A percentile compares a stretch with the other conserved stretches of the same genome.
phyloP scores from a whole-genome alignment of 2,888 invertebrate species.

The Sclerodermus sp. region DNA sequence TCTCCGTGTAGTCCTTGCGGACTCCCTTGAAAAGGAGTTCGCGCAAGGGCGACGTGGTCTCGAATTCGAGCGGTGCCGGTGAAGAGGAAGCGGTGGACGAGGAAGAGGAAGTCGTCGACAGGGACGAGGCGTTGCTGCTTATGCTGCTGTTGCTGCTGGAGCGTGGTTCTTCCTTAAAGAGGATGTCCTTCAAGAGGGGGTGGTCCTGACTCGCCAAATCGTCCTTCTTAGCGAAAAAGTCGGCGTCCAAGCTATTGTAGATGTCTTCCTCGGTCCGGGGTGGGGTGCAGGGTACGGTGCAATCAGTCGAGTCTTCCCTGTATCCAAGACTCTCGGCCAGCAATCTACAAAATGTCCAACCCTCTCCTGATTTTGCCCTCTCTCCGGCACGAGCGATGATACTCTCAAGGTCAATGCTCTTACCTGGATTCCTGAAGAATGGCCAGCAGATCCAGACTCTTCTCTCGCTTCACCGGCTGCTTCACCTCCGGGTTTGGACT shows the following conservation, averaged over 20 bases:
- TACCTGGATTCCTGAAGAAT: conserved; percentile 55
- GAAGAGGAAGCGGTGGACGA: conserved; percentile 26
- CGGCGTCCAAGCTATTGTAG: conserved; percentile 52
- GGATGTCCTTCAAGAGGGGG: conserved; percentile 50
- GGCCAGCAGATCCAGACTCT: conserved; percentile 51
- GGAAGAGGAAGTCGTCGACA: conserved; percentile 23
- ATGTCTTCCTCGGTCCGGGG: conserved; percentile 54
- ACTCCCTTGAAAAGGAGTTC: conserved; percentile 45
- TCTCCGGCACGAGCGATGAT: no score
- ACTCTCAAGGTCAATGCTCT: conserved; percentile 10
- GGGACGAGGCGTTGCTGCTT: conserved; percentile 15
- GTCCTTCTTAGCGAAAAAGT: conserved; percentile 51
- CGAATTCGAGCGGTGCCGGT: conserved; percentile 60
- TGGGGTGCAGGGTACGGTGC: conserved; percentile 55
- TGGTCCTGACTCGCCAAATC: conserved; percentile 28
- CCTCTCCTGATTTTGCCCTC: not conserved
- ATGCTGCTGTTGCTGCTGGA: conserved; percentile 26
- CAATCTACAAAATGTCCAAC: conserved; percentile 36
- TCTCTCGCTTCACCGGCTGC: conserved; percentile 50
- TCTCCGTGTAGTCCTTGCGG: conserved; percentile 16
- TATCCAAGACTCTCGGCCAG: conserved; percentile 53
- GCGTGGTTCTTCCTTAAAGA: conserved; percentile 50
- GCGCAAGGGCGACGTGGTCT: conserved; percentile 42
- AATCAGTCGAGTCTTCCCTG: conserved; percentile 54
- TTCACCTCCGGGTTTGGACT: conserved; percentile 48